phyloP scores from a whole-genome alignment of 2,797 vertebrate species.

The Craterocephalus amniculus region DNA sequence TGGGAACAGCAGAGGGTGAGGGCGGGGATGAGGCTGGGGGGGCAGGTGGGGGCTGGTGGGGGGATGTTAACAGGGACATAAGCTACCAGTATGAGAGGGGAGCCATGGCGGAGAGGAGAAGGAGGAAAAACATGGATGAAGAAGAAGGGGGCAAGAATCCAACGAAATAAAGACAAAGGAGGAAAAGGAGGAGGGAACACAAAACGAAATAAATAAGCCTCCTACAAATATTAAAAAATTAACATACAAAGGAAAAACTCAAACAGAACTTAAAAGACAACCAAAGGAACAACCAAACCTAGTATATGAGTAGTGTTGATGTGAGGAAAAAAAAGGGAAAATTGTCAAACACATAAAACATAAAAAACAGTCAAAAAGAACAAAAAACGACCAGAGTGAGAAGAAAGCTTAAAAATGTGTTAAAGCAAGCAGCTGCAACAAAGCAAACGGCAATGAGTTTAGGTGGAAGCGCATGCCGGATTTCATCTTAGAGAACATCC shows the following conservation, averaged over 20 bases:
- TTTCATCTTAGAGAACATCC: constrained; percentile 42
- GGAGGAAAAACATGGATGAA: constrained; percentile 51
- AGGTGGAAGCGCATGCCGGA: constrained; percentile 84
- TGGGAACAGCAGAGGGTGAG: constrained; percentile 99
- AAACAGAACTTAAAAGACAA: constrained; percentile 70
- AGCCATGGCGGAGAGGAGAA: constrained; percentile 82
- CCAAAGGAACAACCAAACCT: constrained; percentile 45
- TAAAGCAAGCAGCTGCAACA: constrained; percentile 78
- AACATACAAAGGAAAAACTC: constrained; percentile 73
- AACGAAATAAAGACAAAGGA: constrained; percentile 74
- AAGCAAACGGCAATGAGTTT: constrained; percentile 60
- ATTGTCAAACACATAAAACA: constrained; percentile 56
- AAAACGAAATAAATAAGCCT: constrained; percentile 87
- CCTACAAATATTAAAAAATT: constrained; percentile 81
- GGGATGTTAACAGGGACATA: constrained; percentile 99
- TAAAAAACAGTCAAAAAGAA: constrained; percentile 57
- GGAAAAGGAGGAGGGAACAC: constrained; percentile 83
- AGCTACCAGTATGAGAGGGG: constrained; percentile 96
- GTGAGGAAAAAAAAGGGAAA: constrained; percentile 13
- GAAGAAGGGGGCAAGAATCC: constrained; percentile 70
- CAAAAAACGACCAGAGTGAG: constrained; percentile 64
- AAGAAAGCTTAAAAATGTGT: constrained; percentile 70
- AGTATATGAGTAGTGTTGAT: constrained; percentile 60
- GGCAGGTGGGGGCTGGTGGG: constrained; percentile 93
- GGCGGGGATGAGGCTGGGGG: constrained; percentile 88